These are phyloP conservation scores for Entomobrya multifasciata DNA, from an alignment of 2,888 invertebrate species.

Conservation along the genomic window DNA sequence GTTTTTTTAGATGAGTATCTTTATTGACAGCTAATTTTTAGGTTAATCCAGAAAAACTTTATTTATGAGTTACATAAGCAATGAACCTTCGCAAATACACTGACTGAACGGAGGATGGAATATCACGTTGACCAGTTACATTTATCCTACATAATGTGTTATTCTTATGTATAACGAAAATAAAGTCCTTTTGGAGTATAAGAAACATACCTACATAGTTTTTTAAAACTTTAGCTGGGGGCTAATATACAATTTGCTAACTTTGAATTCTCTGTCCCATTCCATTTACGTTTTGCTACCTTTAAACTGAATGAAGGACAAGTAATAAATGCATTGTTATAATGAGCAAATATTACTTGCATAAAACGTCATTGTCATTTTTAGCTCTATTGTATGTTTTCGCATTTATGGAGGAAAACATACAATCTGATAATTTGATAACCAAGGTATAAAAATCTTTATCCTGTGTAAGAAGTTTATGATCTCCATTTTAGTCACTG, in stretches of 20 bases:
- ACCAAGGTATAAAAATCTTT: slow-evolving; percentile 4
- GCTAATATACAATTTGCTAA: slow-evolving; percentile 17
- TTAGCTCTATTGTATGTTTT: too few species aligned
- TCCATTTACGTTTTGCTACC: slow-evolving; percentile 20
- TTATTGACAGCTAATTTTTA: slow-evolving; percentile 39
- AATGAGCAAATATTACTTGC: not conserved
- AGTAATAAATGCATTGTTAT: slow-evolving; percentile 22
- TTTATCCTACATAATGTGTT: too few species aligned
- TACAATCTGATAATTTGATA: not conserved
- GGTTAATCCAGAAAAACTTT: not conserved
- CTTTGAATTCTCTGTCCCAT: not conserved
- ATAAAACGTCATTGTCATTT: slow-evolving; percentile 3
- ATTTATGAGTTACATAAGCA: too few species aligned
- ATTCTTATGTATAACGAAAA: too few species aligned
- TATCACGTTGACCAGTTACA: too few species aligned
- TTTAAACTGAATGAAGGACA: slow-evolving; percentile 27
- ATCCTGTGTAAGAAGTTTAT: slow-evolving; percentile 17
- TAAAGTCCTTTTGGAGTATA: too few species aligned
- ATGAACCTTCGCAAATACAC: too few species aligned
- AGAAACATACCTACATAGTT: too few species aligned
- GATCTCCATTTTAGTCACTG: slow-evolving; percentile 40
- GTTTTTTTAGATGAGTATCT: too few species aligned
- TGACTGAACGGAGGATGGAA: too few species aligned
- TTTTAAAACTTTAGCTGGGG: too few species aligned
- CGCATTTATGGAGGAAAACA: too few species aligned